These are phyloP conservation scores for Epinephelus cyanopodus DNA, from an alignment of 2,113 vertebrate genomes.

Conservation along the genomic window DNA sequence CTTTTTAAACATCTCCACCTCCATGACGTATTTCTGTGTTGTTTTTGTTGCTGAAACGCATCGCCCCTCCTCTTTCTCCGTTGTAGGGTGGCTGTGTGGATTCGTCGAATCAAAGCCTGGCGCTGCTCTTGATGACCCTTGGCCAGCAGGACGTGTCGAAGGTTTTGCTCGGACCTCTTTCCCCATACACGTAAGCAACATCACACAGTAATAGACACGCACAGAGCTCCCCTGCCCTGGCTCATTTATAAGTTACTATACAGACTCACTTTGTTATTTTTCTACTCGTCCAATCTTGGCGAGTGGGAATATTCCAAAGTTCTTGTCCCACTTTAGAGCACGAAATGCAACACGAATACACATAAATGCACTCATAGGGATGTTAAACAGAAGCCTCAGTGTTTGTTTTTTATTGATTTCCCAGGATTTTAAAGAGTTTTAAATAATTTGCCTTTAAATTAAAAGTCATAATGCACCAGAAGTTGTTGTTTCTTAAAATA, in stretches of 20 bases:
- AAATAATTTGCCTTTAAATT: not conserved
- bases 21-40: conserved; percentile 39
- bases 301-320: conserved; percentile 43
- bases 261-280: conserved; percentile 46
- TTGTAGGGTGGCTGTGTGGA: conserved; percentile 96
- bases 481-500: not conserved
- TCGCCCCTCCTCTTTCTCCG: conserved; percentile 3
- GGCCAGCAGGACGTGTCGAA: conserved; percentile 98
- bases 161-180: conserved; percentile 93
- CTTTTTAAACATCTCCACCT: conserved; percentile 41
- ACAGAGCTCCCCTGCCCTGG: no score
- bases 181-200: conserved; percentile 94
- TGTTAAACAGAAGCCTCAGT: not conserved
- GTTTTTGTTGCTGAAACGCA: conserved; percentile 41
- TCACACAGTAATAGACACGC: conserved; percentile 17
- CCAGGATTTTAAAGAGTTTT: not conserved
- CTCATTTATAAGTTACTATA: conserved; percentile 25
- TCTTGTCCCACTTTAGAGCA: conserved; percentile 11
- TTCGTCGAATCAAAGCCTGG: conserved; percentile 96
- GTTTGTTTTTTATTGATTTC: not conserved
- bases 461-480: not conserved
- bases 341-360: conserved; percentile 22
- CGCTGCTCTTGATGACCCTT: conserved; percentile 95
- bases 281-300: conserved; percentile 33
- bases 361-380: not conserved